Percentiles rank a stretch among this genome's conserved stretches.
phyloP scores from a whole-genome alignment of 2,888 invertebrate genomes.

The Drosophila falleni region DNA sequence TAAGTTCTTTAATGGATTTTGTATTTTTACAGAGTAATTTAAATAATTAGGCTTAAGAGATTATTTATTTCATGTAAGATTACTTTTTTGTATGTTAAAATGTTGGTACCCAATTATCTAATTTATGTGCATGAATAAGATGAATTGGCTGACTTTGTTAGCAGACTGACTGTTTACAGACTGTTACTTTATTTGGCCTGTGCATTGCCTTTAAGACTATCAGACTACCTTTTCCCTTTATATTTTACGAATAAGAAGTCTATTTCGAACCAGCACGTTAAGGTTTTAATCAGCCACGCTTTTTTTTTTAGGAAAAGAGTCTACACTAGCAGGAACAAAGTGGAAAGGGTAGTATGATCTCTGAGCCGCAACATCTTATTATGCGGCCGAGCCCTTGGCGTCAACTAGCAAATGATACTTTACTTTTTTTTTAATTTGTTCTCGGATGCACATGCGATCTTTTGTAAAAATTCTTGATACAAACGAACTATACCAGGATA shows the following conservation, averaged over 20 bases:
- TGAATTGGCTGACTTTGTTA: neutral
- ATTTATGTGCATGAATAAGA: neutral
- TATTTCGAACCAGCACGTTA: too few relatives aligned
- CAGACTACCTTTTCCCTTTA: too few relatives aligned
- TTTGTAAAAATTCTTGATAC: neutral
- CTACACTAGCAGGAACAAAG: too few relatives aligned
- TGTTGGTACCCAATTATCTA: neutral
- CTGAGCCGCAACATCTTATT: neutral
- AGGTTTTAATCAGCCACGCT: too few relatives aligned
- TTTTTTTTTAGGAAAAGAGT: too few relatives aligned
- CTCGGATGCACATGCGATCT: neutral
- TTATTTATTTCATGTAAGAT: neutral
- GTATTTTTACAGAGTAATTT: constrained; percentile 8
- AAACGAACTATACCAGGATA: too few relatives aligned
- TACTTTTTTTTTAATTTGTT: neutral
- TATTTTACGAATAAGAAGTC: neutral
- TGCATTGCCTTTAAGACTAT: too few relatives aligned
- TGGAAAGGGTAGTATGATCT: too few relatives aligned
- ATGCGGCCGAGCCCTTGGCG: neutral
- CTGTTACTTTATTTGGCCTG: neutral
- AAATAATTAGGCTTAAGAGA: neutral
- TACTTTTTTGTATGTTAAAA: neutral
- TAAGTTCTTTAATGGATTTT: constrained; percentile 14
- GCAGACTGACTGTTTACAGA: neutral
- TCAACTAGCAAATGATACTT: neutral